Evolutionary conservation across 1,140 invertebrate genomes (phyloP), one percentile per base, ranked within the genome.

Genomic region (Zaprionus inermis): DNA sequence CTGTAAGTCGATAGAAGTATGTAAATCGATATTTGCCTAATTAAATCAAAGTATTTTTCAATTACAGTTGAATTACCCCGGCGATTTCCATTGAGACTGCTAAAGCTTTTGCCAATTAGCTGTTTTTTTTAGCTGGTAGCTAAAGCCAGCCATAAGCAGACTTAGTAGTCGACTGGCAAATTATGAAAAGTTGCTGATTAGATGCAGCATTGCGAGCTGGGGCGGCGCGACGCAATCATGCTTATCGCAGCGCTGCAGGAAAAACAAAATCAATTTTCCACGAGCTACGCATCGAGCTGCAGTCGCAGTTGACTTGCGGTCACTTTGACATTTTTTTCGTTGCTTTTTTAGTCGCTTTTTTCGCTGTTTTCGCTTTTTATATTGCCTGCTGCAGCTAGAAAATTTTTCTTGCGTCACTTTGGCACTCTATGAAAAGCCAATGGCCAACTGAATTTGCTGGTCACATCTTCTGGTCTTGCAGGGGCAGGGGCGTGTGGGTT

Each of bases 191-290:
- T 32, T 46, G 66, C 34, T 75, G 72, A 79, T 82, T 83, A 78
- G 71, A 66, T 71, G 71, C 80, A 69, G 38, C 34, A 56, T 57
- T 24, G 32, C 49, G 36, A 11, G 11, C 1, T 5, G 20, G 6
- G 22, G 20, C 38, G 72, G 52, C 51, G 11, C 30, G 38, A 34
- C 30, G 18, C 28, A 76, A 79, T n/a, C n/a, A 73, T 79, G 76
- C 83, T 86, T 86, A 86, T 86, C 83, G 72, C 79, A 63, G 22
- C 36, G 66, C 34, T 64, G 67, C 76, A 70, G 58, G 54, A 75
- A 75, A 70, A 70, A 58, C 66, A 74, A 83, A 86, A 86, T 86
- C 82, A 88, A 86, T 86, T 86, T 86, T 68, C 61, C 56, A 38
- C 54, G 34, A 70, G 69, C 38, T 46, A 54, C 20, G 22, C 51